Percentiles rank a stretch among this genome's conserved stretches.
Conservation (phyloP, 2,888 invertebrate species). For the Drosophila formosana region DNA sequence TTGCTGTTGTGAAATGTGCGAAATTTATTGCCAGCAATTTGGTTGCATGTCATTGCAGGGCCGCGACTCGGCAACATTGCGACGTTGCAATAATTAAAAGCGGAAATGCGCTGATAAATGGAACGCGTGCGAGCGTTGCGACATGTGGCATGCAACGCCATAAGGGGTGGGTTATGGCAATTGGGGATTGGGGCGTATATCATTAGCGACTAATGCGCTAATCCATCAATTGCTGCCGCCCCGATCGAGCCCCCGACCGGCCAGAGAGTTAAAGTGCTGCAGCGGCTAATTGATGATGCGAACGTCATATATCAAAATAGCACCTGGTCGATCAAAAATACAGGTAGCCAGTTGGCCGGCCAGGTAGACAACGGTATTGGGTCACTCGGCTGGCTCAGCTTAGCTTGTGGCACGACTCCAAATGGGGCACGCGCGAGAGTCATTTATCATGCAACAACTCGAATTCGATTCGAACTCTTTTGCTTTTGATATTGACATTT, state of each 20-base stretch:
- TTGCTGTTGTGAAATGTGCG: conserved; percentile 58
- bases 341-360: conserved; percentile 62
- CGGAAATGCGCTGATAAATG: conserved; percentile 74
- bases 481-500: conserved; percentile 68
- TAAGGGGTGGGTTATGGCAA: neutral
- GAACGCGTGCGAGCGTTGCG: conserved; percentile 35
- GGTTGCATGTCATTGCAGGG: conserved; percentile 78
- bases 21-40: conserved; percentile 81
- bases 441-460: conserved; percentile 71
- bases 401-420: conserved; percentile 12
- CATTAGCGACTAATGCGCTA: conserved; percentile 66
- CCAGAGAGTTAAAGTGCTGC: conserved; percentile 42
- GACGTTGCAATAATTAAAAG: conserved; percentile 80
- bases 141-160: conserved; percentile 12
- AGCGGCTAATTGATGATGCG: conserved; percentile 69
- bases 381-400: conserved; percentile 11
- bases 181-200: conserved; percentile 24
- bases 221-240: conserved; percentile 65
- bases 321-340: conserved; percentile 75
- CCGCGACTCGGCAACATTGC: conserved; percentile 35
- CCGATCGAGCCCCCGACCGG: conserved; percentile 13
- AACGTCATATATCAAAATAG: conserved; percentile 71
- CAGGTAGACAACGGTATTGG: conserved; percentile 22
- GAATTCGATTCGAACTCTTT: conserved; percentile 29
- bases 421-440: conserved; percentile 65